These are phyloP conservation scores for Lagria hirta DNA, from an alignment of 2,888 invertebrate species.

Conservation along the genomic window DNA sequence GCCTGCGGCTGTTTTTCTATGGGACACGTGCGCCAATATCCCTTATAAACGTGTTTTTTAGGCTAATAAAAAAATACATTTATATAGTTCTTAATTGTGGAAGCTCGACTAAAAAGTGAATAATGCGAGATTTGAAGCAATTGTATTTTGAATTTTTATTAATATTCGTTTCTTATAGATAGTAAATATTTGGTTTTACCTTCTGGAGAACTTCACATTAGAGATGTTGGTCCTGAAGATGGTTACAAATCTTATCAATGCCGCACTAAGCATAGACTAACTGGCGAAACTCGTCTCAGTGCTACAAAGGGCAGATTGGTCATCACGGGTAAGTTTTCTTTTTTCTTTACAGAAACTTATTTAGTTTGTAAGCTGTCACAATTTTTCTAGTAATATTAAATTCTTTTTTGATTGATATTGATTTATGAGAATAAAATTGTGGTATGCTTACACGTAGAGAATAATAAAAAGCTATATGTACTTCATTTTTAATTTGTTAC, in stretches of 20 bases:
- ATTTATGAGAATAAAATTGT: slow-evolving; percentile 23
- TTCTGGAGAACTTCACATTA: slow-evolving; percentile 92
- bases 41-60: too few species aligned
- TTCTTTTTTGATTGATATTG: background rate
- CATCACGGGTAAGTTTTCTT: slow-evolving; percentile 83
- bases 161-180: slow-evolving; percentile 68
- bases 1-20: too few species aligned
- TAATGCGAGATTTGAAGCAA: background rate
- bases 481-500: slow-evolving; percentile 29
- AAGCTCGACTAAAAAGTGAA: too few species aligned
- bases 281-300: slow-evolving; percentile 89
- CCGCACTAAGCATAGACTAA: slow-evolving; percentile 88
- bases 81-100: too few species aligned
- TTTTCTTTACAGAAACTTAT: slow-evolving; percentile 6
- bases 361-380: slow-evolving; percentile 6
- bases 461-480: slow-evolving; percentile 17
- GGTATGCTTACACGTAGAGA: slow-evolving; percentile 21
- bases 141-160: slow-evolving; percentile 1
- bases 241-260: slow-evolving; percentile 93
- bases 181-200: slow-evolving; percentile 93
- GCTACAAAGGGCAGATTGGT: slow-evolving; percentile 92
- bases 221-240: slow-evolving; percentile 93
- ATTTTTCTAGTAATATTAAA: slow-evolving; percentile 6
- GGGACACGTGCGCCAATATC: too few species aligned
- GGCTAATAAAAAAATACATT: too few species aligned